Evolutionary conservation across 1,140 invertebrate species (phyloP).

Genomic region (Berghia stephanieae): DNA sequence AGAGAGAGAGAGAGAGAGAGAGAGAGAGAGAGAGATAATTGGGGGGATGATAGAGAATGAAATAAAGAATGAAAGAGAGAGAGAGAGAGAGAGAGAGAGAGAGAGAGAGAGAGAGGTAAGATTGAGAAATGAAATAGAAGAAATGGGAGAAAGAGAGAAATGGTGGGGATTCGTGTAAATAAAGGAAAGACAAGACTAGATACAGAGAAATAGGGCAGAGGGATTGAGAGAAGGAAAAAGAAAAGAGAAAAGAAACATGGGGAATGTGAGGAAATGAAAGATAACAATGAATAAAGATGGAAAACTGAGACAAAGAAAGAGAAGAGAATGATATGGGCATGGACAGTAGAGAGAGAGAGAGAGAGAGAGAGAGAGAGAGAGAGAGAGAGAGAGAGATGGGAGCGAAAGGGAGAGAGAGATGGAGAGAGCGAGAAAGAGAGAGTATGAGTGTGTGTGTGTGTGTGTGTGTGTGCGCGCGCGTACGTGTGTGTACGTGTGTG

Average conservation of each 20-base stretch:
- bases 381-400: slow-evolving; percentile 5
- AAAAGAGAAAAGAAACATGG: not conserved
- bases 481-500: no score
- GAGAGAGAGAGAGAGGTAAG: not conserved
- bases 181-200: not conserved
- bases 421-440: not conserved
- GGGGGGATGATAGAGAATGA: not conserved
- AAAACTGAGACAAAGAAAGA: slow-evolving; percentile 5
- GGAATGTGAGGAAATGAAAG: slow-evolving; percentile 2
- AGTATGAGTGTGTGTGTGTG: no score
- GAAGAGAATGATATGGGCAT: not conserved
- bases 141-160: not conserved
- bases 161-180: not conserved
- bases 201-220: not conserved
- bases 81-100: not conserved
- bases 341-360: not conserved
- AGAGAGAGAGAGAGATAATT: not conserved
- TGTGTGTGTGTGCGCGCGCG: no score
- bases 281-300: not conserved
- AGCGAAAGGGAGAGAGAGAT: not conserved
- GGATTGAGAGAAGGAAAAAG: slow-evolving; percentile 10
- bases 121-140: not conserved
- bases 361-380: slow-evolving; percentile 19
- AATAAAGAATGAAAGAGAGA: not conserved
- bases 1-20: not conserved